A percentile compares a stretch with the other conserved stretches of the same genome.
Conservation (phyloP, 2,888 invertebrate species). For the Branchellion lobata region DNA sequence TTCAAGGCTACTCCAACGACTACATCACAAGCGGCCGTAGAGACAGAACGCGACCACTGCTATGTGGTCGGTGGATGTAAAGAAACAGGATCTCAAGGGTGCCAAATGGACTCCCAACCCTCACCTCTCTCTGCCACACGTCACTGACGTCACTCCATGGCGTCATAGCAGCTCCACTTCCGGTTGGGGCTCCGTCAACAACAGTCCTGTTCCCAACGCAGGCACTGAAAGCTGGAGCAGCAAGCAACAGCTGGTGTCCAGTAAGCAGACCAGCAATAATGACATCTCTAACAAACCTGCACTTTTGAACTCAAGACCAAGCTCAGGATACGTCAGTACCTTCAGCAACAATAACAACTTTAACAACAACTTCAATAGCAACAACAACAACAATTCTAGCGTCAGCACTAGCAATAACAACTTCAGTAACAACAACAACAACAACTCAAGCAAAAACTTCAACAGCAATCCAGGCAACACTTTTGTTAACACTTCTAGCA, state of each 20-base stretch:
- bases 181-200: slow-evolving; percentile 45
- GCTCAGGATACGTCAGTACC: not conserved
- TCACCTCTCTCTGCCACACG: not conserved
- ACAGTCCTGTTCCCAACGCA: slow-evolving; percentile 44
- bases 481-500: not conserved
- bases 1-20: no score
- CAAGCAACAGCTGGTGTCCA: not conserved
- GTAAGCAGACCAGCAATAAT: not conserved
- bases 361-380: no score
- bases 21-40: no score
- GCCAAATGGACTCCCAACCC: not conserved
- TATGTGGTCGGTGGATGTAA: slow-evolving; percentile 11
- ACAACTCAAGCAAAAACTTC: no score
- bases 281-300: not conserved
- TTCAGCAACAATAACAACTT: not conserved
- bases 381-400: no score
- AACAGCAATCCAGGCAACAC: slow-evolving; percentile 1
- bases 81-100: not conserved
- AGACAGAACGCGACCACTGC: not conserved
- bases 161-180: slow-evolving; percentile 21
- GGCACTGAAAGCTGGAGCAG: slow-evolving; percentile 42
- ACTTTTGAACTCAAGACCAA: slow-evolving; percentile 4
- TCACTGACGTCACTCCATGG: slow-evolving; percentile 28
- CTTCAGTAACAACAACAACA: not conserved
- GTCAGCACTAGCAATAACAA: not conserved